phyloP scores from a whole-genome alignment of 2,797 vertebrate species.

The Sebastolobus alascanus region DNA sequence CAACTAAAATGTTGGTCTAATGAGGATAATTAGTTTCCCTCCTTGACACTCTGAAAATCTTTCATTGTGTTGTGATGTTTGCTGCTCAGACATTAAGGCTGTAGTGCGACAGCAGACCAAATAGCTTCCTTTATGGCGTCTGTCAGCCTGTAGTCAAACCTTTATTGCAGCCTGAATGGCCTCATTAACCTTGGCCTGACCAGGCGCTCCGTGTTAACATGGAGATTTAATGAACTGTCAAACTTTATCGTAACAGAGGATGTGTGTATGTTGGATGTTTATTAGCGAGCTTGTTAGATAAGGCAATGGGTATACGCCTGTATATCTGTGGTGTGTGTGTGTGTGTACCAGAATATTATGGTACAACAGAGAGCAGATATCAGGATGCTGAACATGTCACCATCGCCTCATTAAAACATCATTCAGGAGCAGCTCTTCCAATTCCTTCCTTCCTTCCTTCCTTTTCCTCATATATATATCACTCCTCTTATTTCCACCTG shows the following conservation, averaged over 20 bases:
- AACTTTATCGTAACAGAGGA: conserved; percentile 29
- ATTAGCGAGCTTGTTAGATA: conserved; percentile 15
- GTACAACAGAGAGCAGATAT: neutral
- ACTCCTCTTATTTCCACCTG: neutral
- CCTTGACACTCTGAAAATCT: conserved; percentile 7
- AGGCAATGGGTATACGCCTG: neutral
- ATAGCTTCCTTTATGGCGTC: conserved; percentile 41
- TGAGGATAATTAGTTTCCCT: conserved; percentile 38
- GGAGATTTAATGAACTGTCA: conserved; percentile 65
- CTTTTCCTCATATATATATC: neutral
- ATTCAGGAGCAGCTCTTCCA: neutral
- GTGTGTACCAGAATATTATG: neutral
- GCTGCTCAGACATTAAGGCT: conserved; percentile 6
- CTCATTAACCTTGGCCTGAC: conserved; percentile 64
- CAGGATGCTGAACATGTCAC: conserved; percentile 14
- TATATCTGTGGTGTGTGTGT: conserved; percentile 7
- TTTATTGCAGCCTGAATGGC: conserved; percentile 50
- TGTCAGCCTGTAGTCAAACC: conserved; percentile 39
- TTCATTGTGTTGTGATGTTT: conserved; percentile 26
- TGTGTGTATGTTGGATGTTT: neutral
- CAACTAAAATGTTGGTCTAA: conserved; percentile 25
- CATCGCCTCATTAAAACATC: conserved; percentile 21
- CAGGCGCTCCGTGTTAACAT: conserved; percentile 30
- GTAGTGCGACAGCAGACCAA: conserved; percentile 4
- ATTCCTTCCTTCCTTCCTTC: neutral